These are phyloP conservation scores for Drosophila imparisetae DNA, from an alignment of 2,888 invertebrate genomes.

Conservation along the genomic window DNA sequence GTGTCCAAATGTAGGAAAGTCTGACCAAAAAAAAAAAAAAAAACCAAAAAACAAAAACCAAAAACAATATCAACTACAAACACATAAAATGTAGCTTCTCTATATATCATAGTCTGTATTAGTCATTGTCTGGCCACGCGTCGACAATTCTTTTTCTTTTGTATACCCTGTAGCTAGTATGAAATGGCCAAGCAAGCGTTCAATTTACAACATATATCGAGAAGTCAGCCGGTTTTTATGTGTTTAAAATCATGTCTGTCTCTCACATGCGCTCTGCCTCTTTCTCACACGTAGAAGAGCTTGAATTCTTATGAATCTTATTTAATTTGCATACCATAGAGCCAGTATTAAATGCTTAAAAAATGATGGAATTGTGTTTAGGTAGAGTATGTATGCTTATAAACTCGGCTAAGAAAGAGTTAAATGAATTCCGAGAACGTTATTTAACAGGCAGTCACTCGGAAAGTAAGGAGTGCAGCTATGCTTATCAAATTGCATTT, in stretches of 20 bases:
- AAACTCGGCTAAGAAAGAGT: not conserved
- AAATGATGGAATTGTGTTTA: not conserved
- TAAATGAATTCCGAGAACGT: not conserved
- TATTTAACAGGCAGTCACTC: not conserved
- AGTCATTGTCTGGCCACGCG: conserved; percentile 75
- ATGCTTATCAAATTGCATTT: not conserved
- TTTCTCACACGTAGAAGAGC: not conserved
- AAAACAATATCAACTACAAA: conserved; percentile 24
- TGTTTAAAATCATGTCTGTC: not conserved
- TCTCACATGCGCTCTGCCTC: not conserved
- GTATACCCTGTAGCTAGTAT: conserved; percentile 20
- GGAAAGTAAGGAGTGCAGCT: accelerated
- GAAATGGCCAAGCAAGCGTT: not conserved
- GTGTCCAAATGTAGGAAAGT: conserved; percentile 32
- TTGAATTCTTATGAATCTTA: not conserved
- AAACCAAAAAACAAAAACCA: conserved; percentile 7
- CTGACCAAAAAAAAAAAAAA: conserved; percentile 17
- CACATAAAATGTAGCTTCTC: conserved; percentile 5
- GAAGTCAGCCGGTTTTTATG: not conserved
- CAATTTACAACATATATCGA: not conserved
- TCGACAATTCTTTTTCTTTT: conserved; percentile 23
- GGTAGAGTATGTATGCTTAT: not conserved
- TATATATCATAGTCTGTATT: conserved; percentile 41
- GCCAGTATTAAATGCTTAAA: not conserved
- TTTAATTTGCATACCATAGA: too few species aligned